Base-by-base conservation (phyloP, 1,140 invertebrate species). In the Trissolcus basalis region DNA sequence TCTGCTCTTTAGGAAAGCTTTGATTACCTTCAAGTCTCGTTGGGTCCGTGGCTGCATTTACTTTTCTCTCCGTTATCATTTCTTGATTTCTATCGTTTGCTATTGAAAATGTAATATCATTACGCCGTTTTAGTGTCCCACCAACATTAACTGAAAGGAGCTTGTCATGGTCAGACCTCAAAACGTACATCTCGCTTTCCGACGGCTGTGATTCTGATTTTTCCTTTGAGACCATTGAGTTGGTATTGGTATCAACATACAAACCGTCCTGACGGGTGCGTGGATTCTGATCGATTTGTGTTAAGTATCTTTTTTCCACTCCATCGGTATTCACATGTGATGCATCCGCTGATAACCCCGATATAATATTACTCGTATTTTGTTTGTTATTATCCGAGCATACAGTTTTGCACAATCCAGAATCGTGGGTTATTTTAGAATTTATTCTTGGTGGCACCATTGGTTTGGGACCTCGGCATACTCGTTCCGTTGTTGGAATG, bases 351-450 rank as follows among this genome's bases (percentile, higher is more conserved):
- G 36, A 39, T 43, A 71, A 48, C 27, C 9, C 33, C 47, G 16
- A 12, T 14, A 64, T 48, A 58, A 36, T 65, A 35, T 70, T 53
- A 39, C 51, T 36, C 19, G 7, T n/a, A 12, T 47, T 16, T 54
- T 78, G 39, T 56, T 79, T 39, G 58, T 76, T 69, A 1, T 80
- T 73, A 33, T 88, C 86, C 0, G 84, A 73, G 47, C 78, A 85
- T 0, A 78, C 79, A 0, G 82, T 77, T 50, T 87, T 88, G 35
- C 83, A 81, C 49, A 83, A 80, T 0, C 78, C 81, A 1, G 80
- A 48, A 33, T 88, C 86, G 36, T 87, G 83, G 4, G 87, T 88
- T 5, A 88, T 88, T 69, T 87, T 88, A n/a, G 87, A 88, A 73
- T 87, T 88, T 0, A 80, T 84, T 8, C 87, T 78, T 0, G 87